Conservation (phyloP, 1,140 invertebrate genomes). For the Callitettix versicolor region DNA sequence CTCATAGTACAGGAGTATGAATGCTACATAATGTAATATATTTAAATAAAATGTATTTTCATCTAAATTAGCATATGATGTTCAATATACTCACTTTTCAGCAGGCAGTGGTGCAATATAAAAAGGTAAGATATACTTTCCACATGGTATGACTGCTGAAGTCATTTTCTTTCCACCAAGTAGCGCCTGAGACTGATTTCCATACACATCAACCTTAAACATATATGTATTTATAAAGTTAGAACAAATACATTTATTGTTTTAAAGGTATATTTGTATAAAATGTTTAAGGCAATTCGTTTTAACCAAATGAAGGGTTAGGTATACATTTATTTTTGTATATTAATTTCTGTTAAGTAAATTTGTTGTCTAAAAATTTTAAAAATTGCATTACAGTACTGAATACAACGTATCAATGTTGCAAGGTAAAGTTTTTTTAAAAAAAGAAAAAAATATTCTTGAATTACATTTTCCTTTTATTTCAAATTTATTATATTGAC, state of each 20-base stretch:
- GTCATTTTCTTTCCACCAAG: constrained; percentile 59
- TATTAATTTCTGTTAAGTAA: neutral
- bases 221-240: neutral
- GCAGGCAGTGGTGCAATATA: constrained; percentile 62
- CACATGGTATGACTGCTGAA: constrained; percentile 45
- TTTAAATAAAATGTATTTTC: neutral
- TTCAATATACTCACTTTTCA: constrained; percentile 46
- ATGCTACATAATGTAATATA: neutral
- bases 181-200: constrained; percentile 43
- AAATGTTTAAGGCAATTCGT: too few species aligned
- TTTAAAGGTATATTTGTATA: too few species aligned
- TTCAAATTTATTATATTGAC: too few species aligned
- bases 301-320: too few species aligned
- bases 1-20: too few species aligned
- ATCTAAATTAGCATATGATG: neutral
- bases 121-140: constrained; percentile 47
- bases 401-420: too few species aligned
- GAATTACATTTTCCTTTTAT: too few species aligned
- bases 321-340: too few species aligned
- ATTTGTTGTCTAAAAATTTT: constrained; percentile 15
- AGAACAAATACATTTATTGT: neutral
- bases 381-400: too few species aligned
- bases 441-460: too few species aligned
- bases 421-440: too few species aligned
- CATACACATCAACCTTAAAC: constrained; percentile 44